These are phyloP conservation scores for Macaca mulatta DNA, from an alignment of 2,113 vertebrate species.

Conservation along the genomic window DNA sequence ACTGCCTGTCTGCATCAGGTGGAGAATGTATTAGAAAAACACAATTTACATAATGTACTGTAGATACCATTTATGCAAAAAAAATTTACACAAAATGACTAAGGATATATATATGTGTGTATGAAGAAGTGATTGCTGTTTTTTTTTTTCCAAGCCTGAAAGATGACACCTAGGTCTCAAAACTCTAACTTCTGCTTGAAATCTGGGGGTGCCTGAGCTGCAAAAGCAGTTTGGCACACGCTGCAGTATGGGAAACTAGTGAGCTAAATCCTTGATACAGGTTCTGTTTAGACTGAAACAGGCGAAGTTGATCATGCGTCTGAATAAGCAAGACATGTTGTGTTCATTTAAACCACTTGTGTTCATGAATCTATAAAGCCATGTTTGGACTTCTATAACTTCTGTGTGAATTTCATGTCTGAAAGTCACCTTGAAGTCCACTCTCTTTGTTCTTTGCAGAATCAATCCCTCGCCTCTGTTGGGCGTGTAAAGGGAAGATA, in stretches of 20 bases:
- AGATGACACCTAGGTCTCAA: background rate
- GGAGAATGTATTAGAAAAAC: background rate
- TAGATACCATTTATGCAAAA: background rate
- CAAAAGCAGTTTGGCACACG: background rate
- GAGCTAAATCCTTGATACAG: background rate
- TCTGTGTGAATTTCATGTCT: background rate
- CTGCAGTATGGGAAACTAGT: background rate
- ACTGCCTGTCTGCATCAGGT: background rate
- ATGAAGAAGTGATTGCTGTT: background rate
- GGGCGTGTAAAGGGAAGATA: background rate
- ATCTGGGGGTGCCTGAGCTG: background rate
- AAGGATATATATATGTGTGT: background rate
- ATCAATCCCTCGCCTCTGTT: background rate
- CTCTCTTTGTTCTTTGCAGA: background rate
- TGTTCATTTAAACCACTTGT: conserved; percentile 27
- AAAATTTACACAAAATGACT: background rate
- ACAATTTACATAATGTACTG: background rate
- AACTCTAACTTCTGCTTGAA: background rate
- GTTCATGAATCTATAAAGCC: background rate
- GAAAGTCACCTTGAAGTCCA: background rate
- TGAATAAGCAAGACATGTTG: background rate
- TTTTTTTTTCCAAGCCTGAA: background rate
- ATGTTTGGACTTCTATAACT: background rate
- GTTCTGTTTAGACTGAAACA: background rate
- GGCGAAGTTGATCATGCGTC: background rate